These are phyloP conservation scores for Jacana jacana DNA, from an alignment of 2,113 vertebrate genomes.

Conservation along the genomic window DNA sequence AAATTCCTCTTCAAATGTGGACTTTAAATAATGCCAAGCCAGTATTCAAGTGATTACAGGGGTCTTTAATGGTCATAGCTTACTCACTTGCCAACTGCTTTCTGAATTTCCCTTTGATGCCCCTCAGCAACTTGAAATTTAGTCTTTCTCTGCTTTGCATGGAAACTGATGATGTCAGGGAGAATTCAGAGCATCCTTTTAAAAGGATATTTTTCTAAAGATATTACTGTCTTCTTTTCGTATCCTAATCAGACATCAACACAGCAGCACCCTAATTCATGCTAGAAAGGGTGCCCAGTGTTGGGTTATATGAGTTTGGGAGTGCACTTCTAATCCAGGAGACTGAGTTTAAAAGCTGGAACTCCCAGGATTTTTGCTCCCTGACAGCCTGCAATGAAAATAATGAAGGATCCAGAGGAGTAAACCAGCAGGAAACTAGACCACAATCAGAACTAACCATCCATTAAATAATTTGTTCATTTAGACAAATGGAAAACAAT, in stretches of 20 bases:
- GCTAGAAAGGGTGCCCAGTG: neutral
- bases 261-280: neutral
- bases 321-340: neutral
- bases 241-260: neutral
- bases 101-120: neutral
- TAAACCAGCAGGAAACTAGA: neutral
- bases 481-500: conserved; percentile 10
- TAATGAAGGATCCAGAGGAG: neutral
- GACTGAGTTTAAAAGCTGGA: neutral
- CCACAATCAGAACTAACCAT: neutral
- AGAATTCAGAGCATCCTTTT: neutral
- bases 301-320: neutral
- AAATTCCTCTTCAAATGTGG: neutral
- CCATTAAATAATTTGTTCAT: neutral
- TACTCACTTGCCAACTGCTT: neutral
- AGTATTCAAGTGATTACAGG: neutral
- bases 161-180: neutral
- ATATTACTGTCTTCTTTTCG: neutral
- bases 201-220: neutral
- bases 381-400: neutral
- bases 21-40: neutral
- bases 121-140: neutral
- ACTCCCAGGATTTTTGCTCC: neutral
- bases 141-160: neutral
- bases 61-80: neutral